A percentile compares a stretch with the other conserved stretches of the same genome.
These are phyloP conservation scores for Nilaparvata lugens DNA, from an alignment of 1,140 invertebrate species.

Conservation along the genomic window DNA sequence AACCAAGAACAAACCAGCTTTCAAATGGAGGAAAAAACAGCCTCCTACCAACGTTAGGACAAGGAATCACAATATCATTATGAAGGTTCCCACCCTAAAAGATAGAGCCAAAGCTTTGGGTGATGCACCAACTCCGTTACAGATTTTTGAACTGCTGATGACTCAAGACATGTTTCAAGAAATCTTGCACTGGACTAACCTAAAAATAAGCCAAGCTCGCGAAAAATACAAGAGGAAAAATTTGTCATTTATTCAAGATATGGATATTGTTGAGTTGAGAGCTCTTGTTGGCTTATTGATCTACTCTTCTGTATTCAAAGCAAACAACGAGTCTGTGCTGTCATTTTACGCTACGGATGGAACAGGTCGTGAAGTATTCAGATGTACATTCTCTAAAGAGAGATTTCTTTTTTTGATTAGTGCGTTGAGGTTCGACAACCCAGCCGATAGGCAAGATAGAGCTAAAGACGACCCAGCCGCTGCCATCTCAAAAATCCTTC, in stretches of 20 bases:
- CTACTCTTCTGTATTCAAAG: conserved; percentile 7
- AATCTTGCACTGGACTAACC: conserved; percentile 5
- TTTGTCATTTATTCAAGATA: conserved; percentile 1
- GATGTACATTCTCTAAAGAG: conserved; percentile 12
- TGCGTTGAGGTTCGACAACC: conserved; percentile 32
- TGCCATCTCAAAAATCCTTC: conserved; percentile 27
- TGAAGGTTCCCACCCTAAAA: conserved; percentile 1
- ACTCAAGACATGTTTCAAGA: conserved; percentile 4
- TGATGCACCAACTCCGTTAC: not conserved
- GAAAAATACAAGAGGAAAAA: not conserved
- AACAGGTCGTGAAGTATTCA: conserved; percentile 5
- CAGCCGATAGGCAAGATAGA: conserved; percentile 24
- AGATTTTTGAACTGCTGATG: not conserved
- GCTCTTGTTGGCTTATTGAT: conserved; percentile 8
- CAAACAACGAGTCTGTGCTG: conserved; percentile 4
- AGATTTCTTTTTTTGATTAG: conserved; percentile 30
- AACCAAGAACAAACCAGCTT: not conserved
- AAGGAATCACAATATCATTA: conserved; percentile 4
- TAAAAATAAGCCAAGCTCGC: not conserved
- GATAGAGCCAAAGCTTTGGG: not conserved
- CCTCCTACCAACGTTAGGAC: not conserved
- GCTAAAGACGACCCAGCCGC: conserved; percentile 21
- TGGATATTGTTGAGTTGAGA: conserved; percentile 8
- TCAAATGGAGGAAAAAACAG: conserved; percentile 1
- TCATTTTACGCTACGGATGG: conserved; percentile 1